Evolutionary conservation across 2,888 invertebrate genomes (phyloP), one percentile per base, ranked within the genome.

Genomic region (Homarus gammarus): DNA sequence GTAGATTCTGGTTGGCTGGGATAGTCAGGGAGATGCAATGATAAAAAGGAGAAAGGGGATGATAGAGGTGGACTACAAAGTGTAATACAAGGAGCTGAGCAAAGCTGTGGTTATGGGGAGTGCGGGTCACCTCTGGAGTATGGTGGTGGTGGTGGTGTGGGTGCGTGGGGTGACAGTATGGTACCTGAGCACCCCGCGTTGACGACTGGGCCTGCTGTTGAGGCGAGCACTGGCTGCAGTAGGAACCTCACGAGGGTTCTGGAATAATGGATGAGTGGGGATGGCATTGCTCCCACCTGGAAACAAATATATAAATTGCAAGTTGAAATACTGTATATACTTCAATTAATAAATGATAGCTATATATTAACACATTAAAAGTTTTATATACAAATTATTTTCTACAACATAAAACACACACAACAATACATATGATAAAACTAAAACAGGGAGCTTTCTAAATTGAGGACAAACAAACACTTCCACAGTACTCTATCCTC

Each of bases 171-270:
- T 83, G 84, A 84, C 81, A 81, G 84, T 85, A 51, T 88, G 87
- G 90, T 91, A 91, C 90, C 91, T 90, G 72, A 91, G 90, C 85
- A 90, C 84, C 92, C 92, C 86, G 82, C 90, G 90, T 73, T 90
- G 87, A n/a, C 91, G 90, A 83, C 88, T 85, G 36, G 91, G 91
- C 51, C 91, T 61, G 72, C 86, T 77, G 82, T 85, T 79, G 33
- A 88, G 83, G 36, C 90, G 82, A 0, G 90, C 86, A 64, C 89
- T 89, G 49, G 75, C 89, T 12, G 89, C 70, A 2, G 89, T 70
- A 10, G 90, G 83, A 38, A 90, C 90, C 44, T 92, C 92, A 8
- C 92, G 85, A 5, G 92, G 92, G 72, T 92, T 92, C 83, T 92
- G 91, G 86, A 92, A 90, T 51, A 92, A 86, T 36, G 92, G 92